Evolutionary conservation across 2,888 invertebrate species (phyloP).

Genomic region (Epinotia bilunana): DNA sequence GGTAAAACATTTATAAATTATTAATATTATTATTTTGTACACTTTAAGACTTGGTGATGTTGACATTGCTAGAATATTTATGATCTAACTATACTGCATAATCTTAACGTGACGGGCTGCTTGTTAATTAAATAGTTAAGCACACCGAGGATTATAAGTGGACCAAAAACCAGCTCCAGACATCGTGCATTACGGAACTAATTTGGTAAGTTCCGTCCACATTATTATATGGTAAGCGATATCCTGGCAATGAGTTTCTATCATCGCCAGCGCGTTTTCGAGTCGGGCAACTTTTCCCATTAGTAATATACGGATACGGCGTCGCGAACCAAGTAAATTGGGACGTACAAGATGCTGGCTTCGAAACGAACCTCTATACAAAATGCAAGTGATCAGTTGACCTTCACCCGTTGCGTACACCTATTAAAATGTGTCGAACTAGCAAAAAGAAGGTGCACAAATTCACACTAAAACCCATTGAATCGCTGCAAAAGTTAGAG

Average conservation of each 20-base stretch:
- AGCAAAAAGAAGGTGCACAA: slow-evolving; percentile 42
- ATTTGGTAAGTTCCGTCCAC: slow-evolving; percentile 46
- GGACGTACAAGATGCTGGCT: slow-evolving; percentile 50
- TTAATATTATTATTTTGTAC: no score
- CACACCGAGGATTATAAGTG: slow-evolving; percentile 15
- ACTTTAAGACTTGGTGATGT: no score
- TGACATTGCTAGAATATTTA: no score
- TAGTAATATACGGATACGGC: slow-evolving; percentile 50
- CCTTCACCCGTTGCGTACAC: background rate
- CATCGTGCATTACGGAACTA: slow-evolving; percentile 33
- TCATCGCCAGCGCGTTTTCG: slow-evolving; percentile 55
- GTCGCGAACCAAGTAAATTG: slow-evolving; percentile 45
- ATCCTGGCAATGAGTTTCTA: slow-evolving; percentile 57
- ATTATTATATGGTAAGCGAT: slow-evolving; percentile 59
- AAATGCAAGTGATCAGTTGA: background rate
- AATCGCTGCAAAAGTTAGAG: slow-evolving; percentile 34
- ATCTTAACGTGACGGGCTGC: background rate
- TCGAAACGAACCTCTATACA: background rate
- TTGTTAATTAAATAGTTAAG: slow-evolving; percentile 15
- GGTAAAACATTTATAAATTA: no score
- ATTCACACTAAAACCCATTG: slow-evolving; percentile 47
- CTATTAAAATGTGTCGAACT: background rate
- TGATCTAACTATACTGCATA: background rate
- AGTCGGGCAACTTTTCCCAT: slow-evolving; percentile 64
- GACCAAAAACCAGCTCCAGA: slow-evolving; percentile 11